Evolutionary conservation across 2,113 vertebrate genomes (phyloP), one percentile per base, ranked within the genome.

Genomic region (Cariama cristata): DNA sequence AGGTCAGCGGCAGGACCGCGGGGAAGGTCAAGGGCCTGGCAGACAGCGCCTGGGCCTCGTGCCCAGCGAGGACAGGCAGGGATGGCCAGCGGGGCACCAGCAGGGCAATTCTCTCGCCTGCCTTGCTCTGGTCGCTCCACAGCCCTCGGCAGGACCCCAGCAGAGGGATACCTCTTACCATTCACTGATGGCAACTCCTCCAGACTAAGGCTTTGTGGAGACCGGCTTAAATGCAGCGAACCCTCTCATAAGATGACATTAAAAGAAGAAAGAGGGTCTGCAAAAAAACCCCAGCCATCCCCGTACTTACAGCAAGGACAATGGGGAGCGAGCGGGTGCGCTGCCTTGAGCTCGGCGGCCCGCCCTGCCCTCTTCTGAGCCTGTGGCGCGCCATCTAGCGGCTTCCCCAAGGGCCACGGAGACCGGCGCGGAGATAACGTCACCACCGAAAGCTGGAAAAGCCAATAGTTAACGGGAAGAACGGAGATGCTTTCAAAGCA

Each of bases 21-120:
- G n/a, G 30, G 55, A 69, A 72, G 84, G 81, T 95, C 80, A 97
- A 82, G 74, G 81, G n/a, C 91, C 77, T 64, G 77, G 66, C 55
- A 85, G 64, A 4, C 27, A 45, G 76, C 17, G 21, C 13, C 80
- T 33, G 44, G 28, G 60, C 56, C 4, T 60, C 38, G 60, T 30
- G 60, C 42, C 83, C 59, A 80, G 28, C 0, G 0, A 71, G 68
- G 86, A 20, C 68, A 84, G 60, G 33, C 66, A 79, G 58, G 33
- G 33, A 24, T 91, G 67, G 64, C 33, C 32, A 53, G 11, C 0
- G 0, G 21, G 50, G 45, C 56, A 88, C 38, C 73, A 27, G 56
- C n/a, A 52, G 55, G 55, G 22, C 19, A 12, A 4, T 59, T 16
- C 33, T 60, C 27, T 11, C 40, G 15, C 26, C 40, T 16, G 15